Base-by-base conservation (phyloP, 2,113 vertebrate genomes). In the Cinclus cinclus region DNA sequence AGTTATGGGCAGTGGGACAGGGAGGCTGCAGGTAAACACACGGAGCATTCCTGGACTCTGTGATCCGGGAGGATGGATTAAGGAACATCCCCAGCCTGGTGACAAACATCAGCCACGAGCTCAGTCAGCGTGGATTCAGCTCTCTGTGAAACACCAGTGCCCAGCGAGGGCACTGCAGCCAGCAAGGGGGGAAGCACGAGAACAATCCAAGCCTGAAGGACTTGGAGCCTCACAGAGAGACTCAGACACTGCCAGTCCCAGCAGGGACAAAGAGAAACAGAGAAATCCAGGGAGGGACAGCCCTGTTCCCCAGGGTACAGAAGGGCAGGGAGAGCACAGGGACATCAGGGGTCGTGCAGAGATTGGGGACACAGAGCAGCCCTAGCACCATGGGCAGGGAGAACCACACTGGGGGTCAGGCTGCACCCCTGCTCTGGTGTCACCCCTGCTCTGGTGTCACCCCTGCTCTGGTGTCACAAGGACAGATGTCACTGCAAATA, bases 291-390 rank as follows among this genome's bases (percentile, higher is more conserved):
- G 44, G 62, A 70, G 71, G 39, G 28, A 16, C 1, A 19, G 7
- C 70, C 56, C 46, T 16, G 30, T 5, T 52, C 44, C 44, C 39
- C 0, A 4, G 21, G 3, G 56, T 10, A 4, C 2, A 1, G 0
- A 7, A 24, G 79, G 60, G 50, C 87, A 68, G 82, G 63, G 82
- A 50, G 9, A n/a, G 20, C 71, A 13, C 11, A 7, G 77, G 41
- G 60, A n/a, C 58, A 27, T 7, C 47, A 14, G 16, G 33, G 41
- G 7, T 11, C 47, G 3, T 3, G 23, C 39, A 62, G 55, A 28
- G 27, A 23, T 3, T 53, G 56, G 67, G 60, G 67, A 11, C 28
- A 33, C 3, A 16, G 52, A n/a, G 65, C 20, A 49, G 55, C 65
- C 33, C 0, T 5, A 59, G 60, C 31, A 14, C 8, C 0, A 4